phyloP scores from a whole-genome alignment of 2,113 vertebrate species.

The Cebidichthys violaceus region DNA sequence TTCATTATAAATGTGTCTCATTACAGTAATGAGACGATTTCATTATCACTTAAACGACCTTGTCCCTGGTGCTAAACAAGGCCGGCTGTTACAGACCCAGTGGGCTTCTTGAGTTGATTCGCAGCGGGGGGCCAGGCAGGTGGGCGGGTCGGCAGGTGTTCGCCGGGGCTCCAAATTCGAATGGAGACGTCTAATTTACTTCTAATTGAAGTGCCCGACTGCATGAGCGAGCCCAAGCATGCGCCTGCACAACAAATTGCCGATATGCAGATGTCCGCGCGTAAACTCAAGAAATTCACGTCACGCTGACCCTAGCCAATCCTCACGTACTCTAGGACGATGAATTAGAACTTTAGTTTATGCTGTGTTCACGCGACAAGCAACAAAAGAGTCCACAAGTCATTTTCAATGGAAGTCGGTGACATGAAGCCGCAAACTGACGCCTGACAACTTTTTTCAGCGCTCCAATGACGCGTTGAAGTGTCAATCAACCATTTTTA shows the following conservation, averaged over 20 bases:
- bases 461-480: no score
- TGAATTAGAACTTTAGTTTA: no score
- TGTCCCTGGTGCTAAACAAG: constrained; percentile 76
- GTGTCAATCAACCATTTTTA: no score
- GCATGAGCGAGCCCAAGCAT: neutral
- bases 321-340: no score
- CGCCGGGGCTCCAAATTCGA: constrained; percentile 20
- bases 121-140: constrained; percentile 38
- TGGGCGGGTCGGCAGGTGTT: constrained; percentile 57
- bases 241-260: neutral
- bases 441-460: no score
- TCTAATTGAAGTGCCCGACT: constrained; percentile 46
- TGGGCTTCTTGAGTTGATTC: constrained; percentile 58
- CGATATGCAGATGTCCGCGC: no score
- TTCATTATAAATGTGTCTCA: constrained; percentile 78
- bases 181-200: constrained; percentile 49
- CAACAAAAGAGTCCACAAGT: no score
- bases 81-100: constrained; percentile 61
- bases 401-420: no score
- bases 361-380: no score
- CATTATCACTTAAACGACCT: constrained; percentile 83
- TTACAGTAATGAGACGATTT: constrained; percentile 85
- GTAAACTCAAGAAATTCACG: no score
- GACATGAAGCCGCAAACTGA: no score
- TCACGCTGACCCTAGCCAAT: neutral